Evolutionary conservation across 2,888 invertebrate species (phyloP), one percentile per base, ranked within the genome.

Genomic region (Hanleya hanleyi): DNA sequence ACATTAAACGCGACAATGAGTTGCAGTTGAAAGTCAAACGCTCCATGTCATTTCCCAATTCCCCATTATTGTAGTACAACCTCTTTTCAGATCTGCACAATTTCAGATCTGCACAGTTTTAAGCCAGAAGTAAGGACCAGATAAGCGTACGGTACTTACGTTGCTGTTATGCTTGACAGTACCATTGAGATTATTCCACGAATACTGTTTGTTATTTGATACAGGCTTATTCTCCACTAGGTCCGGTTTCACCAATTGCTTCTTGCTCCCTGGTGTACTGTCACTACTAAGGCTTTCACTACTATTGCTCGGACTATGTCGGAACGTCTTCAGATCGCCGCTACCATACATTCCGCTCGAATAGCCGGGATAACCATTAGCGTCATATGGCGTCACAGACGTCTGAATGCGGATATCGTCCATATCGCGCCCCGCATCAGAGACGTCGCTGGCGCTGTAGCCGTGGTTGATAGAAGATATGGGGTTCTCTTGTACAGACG

Each of bases 331-430:
- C 26, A 64, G 15, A 26, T 37, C 64, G 1, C 37, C 37, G 41
- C 9, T 41, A 3, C 57, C 57, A 26, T 57, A 57, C 5, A 57
- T 4, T 22, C 29, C 57, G 38, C 36, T 37, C 2, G 18, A 5
- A 35, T 37, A 64, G 22, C 9, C 35, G 9, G 35, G 3, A 35
- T 37, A 64, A 5, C 64, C 64, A 26, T 57, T 29, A 37, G 18
- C 9, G 15, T 37, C 1, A 29, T 64, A 64, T 35, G 64, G 64
- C 6, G 64, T 64, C 64, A 64, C 29, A 2, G 64, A 35, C 15
- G 64, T 64, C 64, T 64, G 37, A n/a, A 64, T 64, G 3, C 38
- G 64, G 26, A 64, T 64, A 29, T 64, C 64, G 35, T 35, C 38
- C 35, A 37, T 35, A 29, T 64, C 64, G 15, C 2, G 64, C 1